phyloP scores from a whole-genome alignment of 2,888 invertebrate species.

The Eilema griseolum region DNA sequence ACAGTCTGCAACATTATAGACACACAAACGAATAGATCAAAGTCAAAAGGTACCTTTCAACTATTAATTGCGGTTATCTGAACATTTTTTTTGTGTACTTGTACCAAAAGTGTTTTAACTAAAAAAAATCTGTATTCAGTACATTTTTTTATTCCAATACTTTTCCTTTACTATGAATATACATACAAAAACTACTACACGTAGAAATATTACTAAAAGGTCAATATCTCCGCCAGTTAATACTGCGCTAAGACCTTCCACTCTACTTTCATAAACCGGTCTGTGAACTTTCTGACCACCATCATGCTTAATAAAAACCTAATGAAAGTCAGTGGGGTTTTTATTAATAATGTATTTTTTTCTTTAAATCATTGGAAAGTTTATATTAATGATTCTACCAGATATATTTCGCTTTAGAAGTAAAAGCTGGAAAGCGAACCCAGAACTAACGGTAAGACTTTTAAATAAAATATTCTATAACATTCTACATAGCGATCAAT shows the following conservation, averaged over 20 bases:
- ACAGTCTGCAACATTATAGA: too few relatives aligned
- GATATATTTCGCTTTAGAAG: background rate
- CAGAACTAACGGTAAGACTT: too few relatives aligned
- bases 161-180: background rate
- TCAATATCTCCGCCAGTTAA: constrained; percentile 9
- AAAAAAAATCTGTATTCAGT: background rate
- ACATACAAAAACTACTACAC: background rate
- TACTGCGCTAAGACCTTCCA: constrained; percentile 7
- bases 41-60: too few relatives aligned
- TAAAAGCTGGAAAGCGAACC: too few relatives aligned
- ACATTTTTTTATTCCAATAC: background rate
- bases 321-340: constrained; percentile 17
- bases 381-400: background rate
- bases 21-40: too few relatives aligned
- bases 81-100: too few relatives aligned
- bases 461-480: too few relatives aligned
- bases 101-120: background rate
- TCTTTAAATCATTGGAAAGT: constrained; percentile 12
- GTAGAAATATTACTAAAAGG: background rate
- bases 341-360: constrained; percentile 11
- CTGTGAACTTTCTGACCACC: constrained; percentile 12
- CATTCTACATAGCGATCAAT: too few relatives aligned
- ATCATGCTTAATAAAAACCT: constrained; percentile 24
- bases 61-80: too few relatives aligned
- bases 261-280: constrained; percentile 27